phyloP scores from a whole-genome alignment of 2,797 vertebrate genomes.

The Xenentodon cancila region DNA sequence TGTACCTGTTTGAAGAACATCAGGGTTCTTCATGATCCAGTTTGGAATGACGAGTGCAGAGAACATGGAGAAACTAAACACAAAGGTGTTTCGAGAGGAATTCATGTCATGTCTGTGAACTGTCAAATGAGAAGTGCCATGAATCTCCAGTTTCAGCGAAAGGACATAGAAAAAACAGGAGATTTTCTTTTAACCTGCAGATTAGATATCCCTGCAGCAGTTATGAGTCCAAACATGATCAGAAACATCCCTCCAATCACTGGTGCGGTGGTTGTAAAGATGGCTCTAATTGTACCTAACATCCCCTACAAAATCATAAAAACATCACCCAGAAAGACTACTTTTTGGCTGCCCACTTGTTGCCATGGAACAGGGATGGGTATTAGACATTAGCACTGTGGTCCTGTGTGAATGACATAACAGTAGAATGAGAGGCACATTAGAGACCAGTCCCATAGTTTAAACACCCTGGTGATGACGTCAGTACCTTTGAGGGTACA shows the following conservation, averaged over 20 bases:
- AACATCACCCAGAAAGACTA: constrained; percentile 86
- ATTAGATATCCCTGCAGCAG: constrained; percentile 89
- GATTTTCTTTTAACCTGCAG: constrained; percentile 84
- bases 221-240: constrained; percentile 93
- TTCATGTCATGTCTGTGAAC: constrained; percentile 91
- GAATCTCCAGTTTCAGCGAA: background rate
- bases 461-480: background rate
- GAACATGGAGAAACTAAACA: constrained; percentile 95
- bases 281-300: constrained; percentile 89
- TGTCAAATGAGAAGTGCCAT: constrained; percentile 56
- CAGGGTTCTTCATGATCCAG: constrained; percentile 87
- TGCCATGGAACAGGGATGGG: constrained; percentile 81
- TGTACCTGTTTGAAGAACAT: constrained; percentile 85
- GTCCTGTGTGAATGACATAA: constrained; percentile 81
- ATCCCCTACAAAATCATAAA: constrained; percentile 89
- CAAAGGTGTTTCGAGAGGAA: constrained; percentile 92
- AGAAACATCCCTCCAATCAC: constrained; percentile 93
- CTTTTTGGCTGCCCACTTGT: constrained; percentile 91
- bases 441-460: background rate
- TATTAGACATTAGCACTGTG: constrained; percentile 83
- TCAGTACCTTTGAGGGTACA: no score
- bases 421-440: no score
- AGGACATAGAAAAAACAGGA: background rate
- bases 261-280: constrained; percentile 89
- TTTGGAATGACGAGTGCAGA: constrained; percentile 87